Evolutionary conservation across 2,888 invertebrate species (phyloP).

Genomic region (Ormia ochracea): DNA sequence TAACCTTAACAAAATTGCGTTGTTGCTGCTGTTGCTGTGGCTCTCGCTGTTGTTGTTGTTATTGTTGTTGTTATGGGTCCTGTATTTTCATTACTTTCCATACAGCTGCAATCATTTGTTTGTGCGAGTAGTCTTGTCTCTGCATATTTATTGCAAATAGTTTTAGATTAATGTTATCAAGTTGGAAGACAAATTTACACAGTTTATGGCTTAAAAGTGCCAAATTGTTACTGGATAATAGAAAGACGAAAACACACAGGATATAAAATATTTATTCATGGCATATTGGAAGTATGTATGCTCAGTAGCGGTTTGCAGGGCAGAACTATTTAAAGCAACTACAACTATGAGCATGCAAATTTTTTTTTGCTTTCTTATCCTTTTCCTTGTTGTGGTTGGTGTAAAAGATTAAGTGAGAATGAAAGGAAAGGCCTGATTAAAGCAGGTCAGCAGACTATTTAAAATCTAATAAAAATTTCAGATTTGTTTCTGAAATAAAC

Average conservation of each 20-base stretch:
- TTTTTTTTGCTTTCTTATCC: constrained; percentile 39
- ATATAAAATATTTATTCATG: constrained; percentile 48
- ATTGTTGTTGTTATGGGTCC: background rate
- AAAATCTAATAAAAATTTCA: too few relatives aligned
- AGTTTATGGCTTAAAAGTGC: constrained; percentile 59
- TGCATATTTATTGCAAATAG: constrained; percentile 60
- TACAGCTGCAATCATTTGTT: background rate
- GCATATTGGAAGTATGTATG: constrained; percentile 27
- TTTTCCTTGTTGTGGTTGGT: background rate
- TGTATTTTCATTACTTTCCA: background rate
- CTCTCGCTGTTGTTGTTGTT: background rate
- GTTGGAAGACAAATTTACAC: constrained; percentile 59
- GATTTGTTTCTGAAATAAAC: too few relatives aligned
- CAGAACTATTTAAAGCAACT: constrained; percentile 37
- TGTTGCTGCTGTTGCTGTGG: too few relatives aligned
- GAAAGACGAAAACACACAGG: background rate
- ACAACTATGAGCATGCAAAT: constrained; percentile 28
- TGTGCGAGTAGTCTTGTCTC: constrained; percentile 10
- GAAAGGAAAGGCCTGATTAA: background rate
- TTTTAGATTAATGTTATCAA: constrained; percentile 61
- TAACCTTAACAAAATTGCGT: background rate
- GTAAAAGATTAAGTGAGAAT: constrained; percentile 9
- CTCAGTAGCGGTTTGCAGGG: constrained; percentile 45
- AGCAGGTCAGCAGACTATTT: background rate
- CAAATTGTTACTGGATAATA: constrained; percentile 52